Evolutionary conservation across 2,888 invertebrate genomes (phyloP).

Genomic region (Iselma pallidipennis): DNA sequence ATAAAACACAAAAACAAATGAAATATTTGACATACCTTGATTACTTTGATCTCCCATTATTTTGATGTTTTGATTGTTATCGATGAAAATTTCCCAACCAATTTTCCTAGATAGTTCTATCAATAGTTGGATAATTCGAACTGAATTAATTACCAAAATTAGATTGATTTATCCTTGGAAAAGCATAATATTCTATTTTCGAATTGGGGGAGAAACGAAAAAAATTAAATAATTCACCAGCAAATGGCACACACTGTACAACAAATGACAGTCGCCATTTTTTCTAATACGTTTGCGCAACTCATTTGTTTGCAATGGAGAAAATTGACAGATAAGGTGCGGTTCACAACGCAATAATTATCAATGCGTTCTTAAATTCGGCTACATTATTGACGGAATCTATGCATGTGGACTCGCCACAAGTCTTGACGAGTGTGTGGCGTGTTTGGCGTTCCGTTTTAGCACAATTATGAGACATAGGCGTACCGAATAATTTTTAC

Average conservation of each 20-base stretch:
- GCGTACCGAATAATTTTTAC: too few relatives aligned
- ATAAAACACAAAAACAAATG: constrained; percentile 9
- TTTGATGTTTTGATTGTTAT: background rate
- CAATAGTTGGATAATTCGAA: too few relatives aligned
- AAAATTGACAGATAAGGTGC: background rate
- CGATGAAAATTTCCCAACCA: background rate
- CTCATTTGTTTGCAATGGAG: too few relatives aligned
- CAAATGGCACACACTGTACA: background rate
- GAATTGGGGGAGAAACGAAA: background rate
- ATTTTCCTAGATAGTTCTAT: background rate
- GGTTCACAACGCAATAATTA: background rate
- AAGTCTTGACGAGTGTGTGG: too few relatives aligned
- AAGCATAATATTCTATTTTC: background rate
- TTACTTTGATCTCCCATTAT: constrained; percentile 74
- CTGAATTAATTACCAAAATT: background rate
- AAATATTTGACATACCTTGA: constrained; percentile 32
- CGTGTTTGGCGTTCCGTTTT: too few relatives aligned
- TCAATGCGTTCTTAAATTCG: too few relatives aligned
- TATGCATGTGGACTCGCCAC: too few relatives aligned
- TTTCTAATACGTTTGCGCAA: background rate
- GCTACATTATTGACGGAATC: too few relatives aligned
- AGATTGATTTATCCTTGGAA: background rate
- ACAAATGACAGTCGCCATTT: background rate
- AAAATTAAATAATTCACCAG: background rate
- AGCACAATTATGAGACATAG: too few relatives aligned